Base-by-base conservation (phyloP, 2,888 invertebrate genomes). In the Pilophorus perplexus region DNA sequence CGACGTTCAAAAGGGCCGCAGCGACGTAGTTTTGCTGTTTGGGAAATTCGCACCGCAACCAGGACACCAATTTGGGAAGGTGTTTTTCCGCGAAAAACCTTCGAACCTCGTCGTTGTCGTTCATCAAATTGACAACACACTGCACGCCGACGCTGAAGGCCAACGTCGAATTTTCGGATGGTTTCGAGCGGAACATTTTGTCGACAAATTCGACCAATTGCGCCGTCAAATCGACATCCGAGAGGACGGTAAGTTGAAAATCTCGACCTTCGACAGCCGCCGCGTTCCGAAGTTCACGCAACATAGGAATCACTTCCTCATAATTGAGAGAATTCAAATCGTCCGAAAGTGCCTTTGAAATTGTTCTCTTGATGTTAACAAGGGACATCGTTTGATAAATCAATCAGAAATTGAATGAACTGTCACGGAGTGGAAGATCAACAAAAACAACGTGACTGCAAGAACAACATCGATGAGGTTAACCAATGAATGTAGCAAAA, bases 81-180 rank as follows among this genome's bases (percentile, higher is more conserved):
- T 52, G 38, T 12, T 27, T 3, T 6, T 64, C 40, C 5, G 52
- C 40, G 16, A 64, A 33, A n/a, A 38, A 27, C 2, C 16, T 25
- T 2, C 52, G 37, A 10, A 23, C 25, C 14, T 14, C 2, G 22
- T 50, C 50, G n/a, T 50, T 37, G 12, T 20, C 18, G 12, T 27
- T 10, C 64, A 64, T 64, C 38, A 50, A 16, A 16, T 64, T 64
- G 20, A 52, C 64, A 22, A 64, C 33, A 16, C 50, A 50, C 40
- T 64, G 64, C 3, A 64, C 52, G 4, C 50, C 64, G 12, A 64
- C 25, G 6, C 40, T 20, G 25, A 64, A 64, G 3, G 52, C 50
- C 1, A 40, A 5, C 8, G 18, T 38, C 10, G 50, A 37, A 14
- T 38, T 2, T 22, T 23, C 18, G 18, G 23, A 1, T 14, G 38